Evolutionary conservation across 30 jellyfish, hydroid and myxozoan genomes (phyloP), one percentile per base, ranked within the genome.

Genomic region (Aurelia sp.): DNA sequence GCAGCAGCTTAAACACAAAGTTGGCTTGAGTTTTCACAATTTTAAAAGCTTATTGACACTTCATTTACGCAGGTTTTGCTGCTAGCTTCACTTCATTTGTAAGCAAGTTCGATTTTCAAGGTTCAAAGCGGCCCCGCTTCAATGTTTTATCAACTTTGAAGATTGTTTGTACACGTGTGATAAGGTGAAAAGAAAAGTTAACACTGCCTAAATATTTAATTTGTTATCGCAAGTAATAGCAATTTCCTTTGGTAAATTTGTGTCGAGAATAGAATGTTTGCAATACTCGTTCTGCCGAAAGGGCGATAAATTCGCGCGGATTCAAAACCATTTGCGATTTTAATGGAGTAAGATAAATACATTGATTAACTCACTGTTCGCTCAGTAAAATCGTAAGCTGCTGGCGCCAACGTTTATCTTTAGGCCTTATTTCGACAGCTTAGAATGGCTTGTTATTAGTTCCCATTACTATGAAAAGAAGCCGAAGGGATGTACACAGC

Each of bases 351-450:
- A 69, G 85, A 82, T 71, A 82, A 82, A 82, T 82, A 69, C 78
- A 71, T 71, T 71, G 84, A 82, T 82, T 82, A 82, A 78, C 74
- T 62, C 78, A 58, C 79, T 82, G 74, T 44, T 66, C 69, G 71
- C 67, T 82, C 79, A 21, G 71, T 71, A 73, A 74, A 60, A 50
- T 86, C 67, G 96, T 37, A 52, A 64, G 53, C 62, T 37, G 77
- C 53, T 86, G 96, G 96, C 96, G 96, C 96, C 96, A 86, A 4
- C 48, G 70, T 41, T 86, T 76, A 86, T 86, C 96, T 76, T 52
- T 33, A 12, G 84, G 96, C 84, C 91, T 78, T 78, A 78, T 62
- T 78, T 76, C 90, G 80, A 80, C 96, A 73, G 96, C 92, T 88
- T 71, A 88, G 65, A 63, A n/a, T 41, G 89, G 80, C 92, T 71